phyloP scores from a whole-genome alignment of 2,797 vertebrate species.

The Otolemur crassicaudatus region DNA sequence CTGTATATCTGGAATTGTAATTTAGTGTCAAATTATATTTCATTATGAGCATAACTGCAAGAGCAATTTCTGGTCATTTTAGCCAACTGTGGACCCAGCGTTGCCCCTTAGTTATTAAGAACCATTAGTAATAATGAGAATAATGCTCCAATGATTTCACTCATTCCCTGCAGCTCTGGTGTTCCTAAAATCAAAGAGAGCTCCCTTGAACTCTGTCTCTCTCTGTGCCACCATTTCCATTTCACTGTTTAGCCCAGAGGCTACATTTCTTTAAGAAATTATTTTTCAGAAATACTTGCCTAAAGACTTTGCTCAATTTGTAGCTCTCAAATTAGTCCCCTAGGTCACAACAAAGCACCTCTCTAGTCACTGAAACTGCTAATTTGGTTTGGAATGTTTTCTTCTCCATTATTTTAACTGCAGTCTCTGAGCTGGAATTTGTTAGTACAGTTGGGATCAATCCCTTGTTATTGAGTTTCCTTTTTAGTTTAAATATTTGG shows the following conservation, averaged over 20 bases:
- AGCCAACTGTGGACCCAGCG: conserved; percentile 44
- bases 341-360: conserved; percentile 54
- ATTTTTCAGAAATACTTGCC: conserved; percentile 57
- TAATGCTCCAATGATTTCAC: conserved; percentile 1
- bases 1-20: conserved; percentile 65
- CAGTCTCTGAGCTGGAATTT: conserved; percentile 34
- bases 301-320: conserved; percentile 8
- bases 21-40: conserved; percentile 70
- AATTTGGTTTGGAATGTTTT: conserved; percentile 65
- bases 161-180: conserved; percentile 19
- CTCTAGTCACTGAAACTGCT: neutral
- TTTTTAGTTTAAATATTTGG: conserved; percentile 39
- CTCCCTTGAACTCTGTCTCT: conserved; percentile 40
- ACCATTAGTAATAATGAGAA: conserved; percentile 73
- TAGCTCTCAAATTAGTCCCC: conserved; percentile 53
- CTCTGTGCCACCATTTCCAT: neutral
- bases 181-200: neutral
- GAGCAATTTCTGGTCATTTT: conserved; percentile 59
- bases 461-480: conserved; percentile 36
- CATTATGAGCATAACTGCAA: conserved; percentile 56
- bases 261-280: conserved; percentile 64
- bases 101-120: conserved; percentile 71
- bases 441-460: conserved; percentile 42
- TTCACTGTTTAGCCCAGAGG: conserved; percentile 54
- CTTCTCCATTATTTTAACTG: conserved; percentile 64